A percentile compares a stretch with the other conserved stretches of the same genome.
phyloP scores from a whole-genome alignment of 2,797 vertebrate species.

The Cyclopterus lumpus region DNA sequence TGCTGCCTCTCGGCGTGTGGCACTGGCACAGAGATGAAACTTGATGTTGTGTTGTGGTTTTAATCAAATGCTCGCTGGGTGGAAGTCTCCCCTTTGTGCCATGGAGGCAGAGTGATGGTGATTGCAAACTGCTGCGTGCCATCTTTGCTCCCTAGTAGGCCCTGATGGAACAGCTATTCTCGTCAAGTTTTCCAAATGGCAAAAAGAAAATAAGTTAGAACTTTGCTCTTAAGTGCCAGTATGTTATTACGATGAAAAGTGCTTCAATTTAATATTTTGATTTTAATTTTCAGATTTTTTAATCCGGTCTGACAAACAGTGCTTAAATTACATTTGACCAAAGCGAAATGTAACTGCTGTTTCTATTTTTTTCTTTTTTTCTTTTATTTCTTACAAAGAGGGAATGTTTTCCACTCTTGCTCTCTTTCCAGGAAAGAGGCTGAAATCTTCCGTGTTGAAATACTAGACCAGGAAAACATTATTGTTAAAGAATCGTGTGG shows the following conservation, averaged over 20 bases:
- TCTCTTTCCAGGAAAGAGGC: constrained; percentile 71
- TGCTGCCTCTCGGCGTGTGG: constrained; percentile 29
- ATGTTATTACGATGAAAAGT: not conserved
- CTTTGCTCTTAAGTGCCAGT: not conserved
- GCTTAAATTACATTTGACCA: constrained; percentile 16
- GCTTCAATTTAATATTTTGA: not conserved
- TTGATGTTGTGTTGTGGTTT: constrained; percentile 62
- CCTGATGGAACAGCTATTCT: constrained; percentile 39
- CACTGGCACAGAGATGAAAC: constrained; percentile 44
- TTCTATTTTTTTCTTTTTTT: constrained; percentile 8
- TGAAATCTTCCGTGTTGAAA: constrained; percentile 73
- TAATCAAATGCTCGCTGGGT: constrained; percentile 76
- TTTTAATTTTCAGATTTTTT: not conserved
- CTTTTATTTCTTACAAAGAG: constrained; percentile 1
- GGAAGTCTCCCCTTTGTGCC: constrained; percentile 70
- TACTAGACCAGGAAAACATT: constrained; percentile 77
- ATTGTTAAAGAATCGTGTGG: constrained; percentile 71
- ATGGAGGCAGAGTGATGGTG: constrained; percentile 74
- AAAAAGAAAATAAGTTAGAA: constrained; percentile 9
- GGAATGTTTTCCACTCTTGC: constrained; percentile 49
- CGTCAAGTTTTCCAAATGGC: constrained; percentile 15
- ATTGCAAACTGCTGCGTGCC: constrained; percentile 74
- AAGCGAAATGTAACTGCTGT: not conserved
- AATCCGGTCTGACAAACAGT: constrained; percentile 2
- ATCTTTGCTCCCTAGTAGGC: constrained; percentile 56